Base-by-base conservation (phyloP, 1,140 invertebrate species). In the Pseudomyrmex cubaensis region DNA sequence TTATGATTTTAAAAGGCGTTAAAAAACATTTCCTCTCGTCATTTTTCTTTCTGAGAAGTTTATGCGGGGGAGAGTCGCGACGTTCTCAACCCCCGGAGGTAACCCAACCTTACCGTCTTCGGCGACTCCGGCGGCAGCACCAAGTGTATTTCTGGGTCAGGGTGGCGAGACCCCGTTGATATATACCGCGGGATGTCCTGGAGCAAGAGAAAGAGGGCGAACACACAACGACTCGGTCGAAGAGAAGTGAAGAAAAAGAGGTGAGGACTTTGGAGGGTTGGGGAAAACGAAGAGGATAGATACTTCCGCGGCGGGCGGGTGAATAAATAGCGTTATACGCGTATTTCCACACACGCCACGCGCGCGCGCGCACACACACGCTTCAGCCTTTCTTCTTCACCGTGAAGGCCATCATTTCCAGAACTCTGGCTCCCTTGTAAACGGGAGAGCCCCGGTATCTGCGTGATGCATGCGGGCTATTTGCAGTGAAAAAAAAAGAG, bases 131-230 rank as follows among this genome's bases (percentile, higher is more conserved):
- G 70, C 54, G 64, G 75, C 46, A 74, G 15, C 54, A 69, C 76
- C 69, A 85, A 75, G 73, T 87, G 76, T 91, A 90, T 91, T 91
- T 92, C 88, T 92, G 78, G 91, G 91, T 91, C 90, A 91, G 84
- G 88, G 85, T 73, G 74, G 63, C 77, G 78, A 87, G 87, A 76
- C 69, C 86, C 66, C 54, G 72, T 67, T 86, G 86, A 89, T 87
- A 91, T 85, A 88, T 86, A 86, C 54, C 70, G 78, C 75, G 83
- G 69, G 52, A 88, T 76, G 76, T 1, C 8, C 13, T 22, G 17
- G n/a, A 35, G 56, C 5, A 74, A 78, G 59, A 25, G 54, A 10
- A 2, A 15, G 35, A 56, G 25, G n/a, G 61, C 3, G 59, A 48
- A 35, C 25, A 50, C 25, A 7, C 54, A 44, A 75, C 59, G 76